phyloP scores from a whole-genome alignment of 2,797 vertebrate genomes.

The Crenichthys baileyi region DNA sequence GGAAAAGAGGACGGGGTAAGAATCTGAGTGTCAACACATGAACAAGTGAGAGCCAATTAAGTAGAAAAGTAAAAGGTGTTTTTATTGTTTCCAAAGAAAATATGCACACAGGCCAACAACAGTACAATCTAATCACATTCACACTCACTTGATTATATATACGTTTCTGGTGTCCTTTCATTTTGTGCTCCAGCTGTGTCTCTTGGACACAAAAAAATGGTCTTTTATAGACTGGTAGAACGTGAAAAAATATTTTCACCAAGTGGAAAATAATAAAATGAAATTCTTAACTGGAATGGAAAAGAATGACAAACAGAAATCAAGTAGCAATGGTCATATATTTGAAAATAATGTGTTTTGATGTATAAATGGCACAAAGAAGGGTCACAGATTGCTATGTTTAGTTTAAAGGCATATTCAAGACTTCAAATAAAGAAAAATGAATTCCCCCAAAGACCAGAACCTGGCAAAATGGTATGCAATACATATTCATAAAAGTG shows the following conservation, averaged over 20 bases:
- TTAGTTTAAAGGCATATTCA: not conserved
- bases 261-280: not conserved
- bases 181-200: not conserved
- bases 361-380: not conserved
- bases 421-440: not conserved
- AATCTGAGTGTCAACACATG: constrained; percentile 18
- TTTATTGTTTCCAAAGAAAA: not conserved
- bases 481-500: not conserved
- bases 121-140: not conserved
- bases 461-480: not conserved
- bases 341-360: not conserved
- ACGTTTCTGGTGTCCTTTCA: not conserved
- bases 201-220: too few species aligned
- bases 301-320: not conserved
- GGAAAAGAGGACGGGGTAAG: not conserved
- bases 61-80: not conserved
- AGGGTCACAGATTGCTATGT: not conserved
- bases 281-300: not conserved
- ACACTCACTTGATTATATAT: not conserved
- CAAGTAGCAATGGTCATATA: not conserved
- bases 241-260: too few species aligned
- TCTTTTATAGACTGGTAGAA: too few species aligned
- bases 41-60: constrained; percentile 15
- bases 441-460: not conserved
- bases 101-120: not conserved